Base-by-base conservation (phyloP, 2,888 invertebrate genomes). In the Spatulosminthurus flaviceps region DNA sequence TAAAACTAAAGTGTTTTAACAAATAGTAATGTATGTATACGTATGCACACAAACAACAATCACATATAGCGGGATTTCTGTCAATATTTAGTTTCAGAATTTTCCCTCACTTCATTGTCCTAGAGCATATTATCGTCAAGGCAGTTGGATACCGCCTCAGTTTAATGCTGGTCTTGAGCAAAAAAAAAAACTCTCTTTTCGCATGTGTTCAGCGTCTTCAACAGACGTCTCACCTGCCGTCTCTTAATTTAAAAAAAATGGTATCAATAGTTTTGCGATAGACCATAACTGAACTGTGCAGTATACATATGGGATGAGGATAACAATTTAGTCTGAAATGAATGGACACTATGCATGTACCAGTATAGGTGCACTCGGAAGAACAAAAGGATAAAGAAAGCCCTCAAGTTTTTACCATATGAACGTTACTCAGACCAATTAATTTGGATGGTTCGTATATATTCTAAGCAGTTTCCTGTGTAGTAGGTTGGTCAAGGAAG, bases 41-140 rank as follows among this genome's bases (percentile, higher is more conserved):
- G 22, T 22, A 64, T n/a, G n/a, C n/a, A 16, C 16, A 34, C 34
- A 13, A 51, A 51, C 9, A 51, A 4, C 19, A 64, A 64, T 13
- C 22, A 26, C n/a, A n/a, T n/a, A n/a, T 67, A 67, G 67, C 67
- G 67, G 67, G 26, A 67, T 67, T 29, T 67, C 26, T 67, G 67
- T 67, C 67, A 67, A 67, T 67, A 67, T 26, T 67, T 26, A 67
- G 67, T 67, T 26, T 67, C 64, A 67, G 28, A 29, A 9, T 26
- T 67, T 66, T 66, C n/a, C 29, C 67, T 11, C 19, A 67, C 11
- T 22, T 19, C 29, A 26, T 67, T 67, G 26, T 67, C 67, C 28
- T 67, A 67, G 28, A 67, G 67, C n/a, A 67, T 26, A 67, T 34
- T n/a, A n/a, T n/a, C n/a, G 66, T 66, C 66, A 66, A 67, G 67